These are phyloP conservation scores for Ephialtes manifestator DNA, from an alignment of 2,888 invertebrate species.

Conservation along the genomic window DNA sequence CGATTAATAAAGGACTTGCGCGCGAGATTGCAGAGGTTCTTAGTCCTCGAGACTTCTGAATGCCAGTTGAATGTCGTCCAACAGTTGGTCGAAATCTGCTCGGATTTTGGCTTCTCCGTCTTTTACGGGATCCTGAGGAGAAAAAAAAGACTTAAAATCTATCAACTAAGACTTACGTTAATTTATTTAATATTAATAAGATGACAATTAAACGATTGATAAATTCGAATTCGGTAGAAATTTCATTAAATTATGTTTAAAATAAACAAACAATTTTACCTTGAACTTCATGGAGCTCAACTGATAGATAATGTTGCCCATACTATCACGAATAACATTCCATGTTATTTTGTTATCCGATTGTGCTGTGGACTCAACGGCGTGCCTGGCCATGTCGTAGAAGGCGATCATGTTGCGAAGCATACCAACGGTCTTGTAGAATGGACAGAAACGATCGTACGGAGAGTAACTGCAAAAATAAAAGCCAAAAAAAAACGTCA, in stretches of 20 bases:
- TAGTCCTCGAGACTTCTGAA: conserved; percentile 99
- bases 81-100: conserved; percentile 97
- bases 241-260: neutral
- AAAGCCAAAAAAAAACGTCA: conserved; percentile 12
- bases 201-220: no score
- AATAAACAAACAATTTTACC: conserved; percentile 86
- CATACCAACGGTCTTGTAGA: conserved; percentile 99
- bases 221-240: no score
- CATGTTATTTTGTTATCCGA: conserved; percentile 99
- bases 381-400: conserved; percentile 99
- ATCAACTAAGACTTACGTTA: no score
- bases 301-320: conserved; percentile 98
- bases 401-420: conserved; percentile 98
- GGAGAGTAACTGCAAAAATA: conserved; percentile 90
- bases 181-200: no score
- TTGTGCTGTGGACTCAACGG: conserved; percentile 99
- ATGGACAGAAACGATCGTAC: conserved; percentile 99
- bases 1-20: conserved; percentile 64
- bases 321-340: conserved; percentile 98
- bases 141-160: neutral
- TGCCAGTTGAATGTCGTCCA: conserved; percentile 98
- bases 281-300: conserved; percentile 99
- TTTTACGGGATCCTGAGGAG: conserved; percentile 96
- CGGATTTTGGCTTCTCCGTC: conserved; percentile 99
- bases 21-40: conserved; percentile 54